These are phyloP conservation scores for Aphis gossypii DNA, from an alignment of 1,140 invertebrate species.

Conservation along the genomic window DNA sequence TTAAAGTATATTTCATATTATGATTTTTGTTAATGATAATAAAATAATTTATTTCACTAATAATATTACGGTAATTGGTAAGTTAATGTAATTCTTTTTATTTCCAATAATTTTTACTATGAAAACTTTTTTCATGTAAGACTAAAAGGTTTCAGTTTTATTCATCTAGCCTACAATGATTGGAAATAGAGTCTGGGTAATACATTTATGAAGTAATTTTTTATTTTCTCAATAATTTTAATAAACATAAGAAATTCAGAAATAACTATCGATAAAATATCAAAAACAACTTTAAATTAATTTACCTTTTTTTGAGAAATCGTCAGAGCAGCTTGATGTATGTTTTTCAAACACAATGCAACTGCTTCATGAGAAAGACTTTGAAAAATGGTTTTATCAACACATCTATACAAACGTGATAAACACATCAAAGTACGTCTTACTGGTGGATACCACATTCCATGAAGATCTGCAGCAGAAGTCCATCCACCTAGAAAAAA, in stretches of 20 bases:
- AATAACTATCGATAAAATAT: neutral
- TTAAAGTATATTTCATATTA: too few species aligned
- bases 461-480: constrained; percentile 95
- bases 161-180: neutral
- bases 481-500: constrained; percentile 50
- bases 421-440: constrained; percentile 92
- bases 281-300: neutral
- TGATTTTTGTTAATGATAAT: too few species aligned
- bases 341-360: constrained; percentile 87
- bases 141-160: neutral
- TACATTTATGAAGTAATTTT: neutral
- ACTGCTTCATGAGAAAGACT: constrained; percentile 95
- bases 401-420: constrained; percentile 92
- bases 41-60: too few species aligned
- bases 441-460: constrained; percentile 99
- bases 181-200: neutral
- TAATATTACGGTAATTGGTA: too few species aligned
- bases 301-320: constrained; percentile 72
- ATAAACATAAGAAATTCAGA: neutral
- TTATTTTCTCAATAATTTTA: neutral
- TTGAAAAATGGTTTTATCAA: constrained; percentile 95
- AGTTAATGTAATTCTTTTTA: neutral
- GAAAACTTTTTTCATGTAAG: neutral
- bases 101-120: neutral
- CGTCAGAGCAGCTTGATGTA: constrained; percentile 77